Base-by-base conservation (phyloP, 2,113 vertebrate species). In the Sylvietta virens region DNA sequence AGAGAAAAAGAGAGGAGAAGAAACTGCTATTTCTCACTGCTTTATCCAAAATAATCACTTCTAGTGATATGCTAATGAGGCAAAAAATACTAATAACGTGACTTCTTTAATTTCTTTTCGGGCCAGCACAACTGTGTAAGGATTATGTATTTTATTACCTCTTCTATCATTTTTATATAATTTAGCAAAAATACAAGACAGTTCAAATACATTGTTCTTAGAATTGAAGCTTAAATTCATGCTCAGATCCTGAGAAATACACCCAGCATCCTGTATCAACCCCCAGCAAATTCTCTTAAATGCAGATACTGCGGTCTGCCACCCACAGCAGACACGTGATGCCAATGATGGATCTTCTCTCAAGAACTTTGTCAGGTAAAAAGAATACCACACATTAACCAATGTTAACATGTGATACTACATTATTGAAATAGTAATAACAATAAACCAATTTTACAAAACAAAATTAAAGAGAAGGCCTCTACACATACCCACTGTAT, bases 361-460 rank as follows among this genome's bases (percentile, higher is more conserved):
- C 45, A 71, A 78, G 45, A 15, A 26, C 11, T 86, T 67, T 18
- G 15, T 50, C 57, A 74, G 26, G 31, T 15, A 22, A 91, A 81
- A 22, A 4, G 1, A 56, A 35, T 13, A 33, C 27, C 44, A 56
- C 1, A 3, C 28, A 11, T 45, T 78, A 69, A 33, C 11, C 19
- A 9, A 1, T 15, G 15, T 18, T 88, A 76, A 40, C 18, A 26
- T 0, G 0, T 22, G 14, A 35, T 54, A 15, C 5, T 31, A 22
- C 7, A 10, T 35, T 47, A 35, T 27, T 61, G 14, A 39, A 39
- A 54, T 9, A 69, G 10, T 39, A 61, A 28, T 13, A 44, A 4
- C 6, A 76, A 81, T 53, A 66, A 83, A 50, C 4, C 9, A 70
- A 20, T 62, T 57, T 74, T 27, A n/a, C 10, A 79, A 70, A 51